Conservation (phyloP, 2,888 invertebrate species). For the Meghimatium bilineatum region DNA sequence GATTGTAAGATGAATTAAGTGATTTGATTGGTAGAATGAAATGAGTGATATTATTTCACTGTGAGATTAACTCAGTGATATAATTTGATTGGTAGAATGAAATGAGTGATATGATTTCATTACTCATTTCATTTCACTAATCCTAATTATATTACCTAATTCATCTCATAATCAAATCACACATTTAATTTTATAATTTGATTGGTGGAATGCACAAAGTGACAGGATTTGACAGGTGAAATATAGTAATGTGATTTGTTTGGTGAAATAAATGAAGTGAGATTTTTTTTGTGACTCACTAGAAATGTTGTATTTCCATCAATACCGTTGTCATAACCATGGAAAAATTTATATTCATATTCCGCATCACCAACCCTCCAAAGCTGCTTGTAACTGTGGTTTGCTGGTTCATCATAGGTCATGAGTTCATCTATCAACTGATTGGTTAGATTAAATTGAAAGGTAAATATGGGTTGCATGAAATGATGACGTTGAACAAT, state of each 20-base stretch:
- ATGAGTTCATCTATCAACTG: constrained; percentile 75
- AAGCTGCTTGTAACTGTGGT: constrained; percentile 72
- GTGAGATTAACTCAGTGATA: not conserved
- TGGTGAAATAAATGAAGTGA: not conserved
- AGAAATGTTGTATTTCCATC: constrained; percentile 96
- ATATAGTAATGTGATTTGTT: not conserved
- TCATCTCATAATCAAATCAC: too few relatives aligned
- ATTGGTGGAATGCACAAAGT: not conserved
- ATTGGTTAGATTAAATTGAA: not conserved
- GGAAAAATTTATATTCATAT: constrained; percentile 78
- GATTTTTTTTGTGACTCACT: constrained; percentile 77
- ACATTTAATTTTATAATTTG: too few relatives aligned
- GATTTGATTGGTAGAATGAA: too few relatives aligned
- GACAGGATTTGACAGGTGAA: too few relatives aligned
- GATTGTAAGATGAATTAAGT: too few relatives aligned
- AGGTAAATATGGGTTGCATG: not conserved
- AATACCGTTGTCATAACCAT: constrained; percentile 92
- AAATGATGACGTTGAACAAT: not conserved
- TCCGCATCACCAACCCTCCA: constrained; percentile 75
- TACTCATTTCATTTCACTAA: too few relatives aligned
- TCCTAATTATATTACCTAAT: too few relatives aligned
- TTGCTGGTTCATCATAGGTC: constrained; percentile 73
- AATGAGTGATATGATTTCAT: not conserved
- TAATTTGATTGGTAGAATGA: not conserved
- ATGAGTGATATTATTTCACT: too few relatives aligned